Base-by-base conservation (phyloP, 2,888 invertebrate genomes). In the Salticus scenicus region DNA sequence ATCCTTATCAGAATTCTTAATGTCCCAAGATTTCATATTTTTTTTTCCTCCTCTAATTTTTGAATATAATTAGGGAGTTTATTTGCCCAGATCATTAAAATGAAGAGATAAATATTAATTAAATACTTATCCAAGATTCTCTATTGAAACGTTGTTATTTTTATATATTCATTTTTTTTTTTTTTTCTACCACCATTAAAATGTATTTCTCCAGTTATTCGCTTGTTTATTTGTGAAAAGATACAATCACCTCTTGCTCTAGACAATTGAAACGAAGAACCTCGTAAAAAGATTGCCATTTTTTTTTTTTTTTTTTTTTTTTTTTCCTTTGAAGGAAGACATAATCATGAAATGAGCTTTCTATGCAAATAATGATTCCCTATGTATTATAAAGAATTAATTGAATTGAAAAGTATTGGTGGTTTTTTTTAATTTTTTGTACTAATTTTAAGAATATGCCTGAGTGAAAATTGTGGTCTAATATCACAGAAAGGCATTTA, bases 401-500 rank as follows among this genome's bases (percentile, higher is more conserved):
- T 70, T 70, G 81, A 75, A 72, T 27, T 64, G 78, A 47, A 79
- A 66, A 24, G 63, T 30, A 24, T 79, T 42, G 63, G 64, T 78
- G 57, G 17, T 47, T 33, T 37, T 63, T 30, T 41, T 71, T 63
- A 63, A 14, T 47, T 33, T 37, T 63, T 30, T 41, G 63, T 63
- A 63, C 28, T 41, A 57, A 71, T 67, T 66, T 28, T 33, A n/a
- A 37, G 24, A 47, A 31, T 66, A 24, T 76, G 63, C 64, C 24
- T 37, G 76, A 57, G 76, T 57, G 76, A 51, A 27, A 66, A 31
- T 83, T 83, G 82, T 41, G 82, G 82, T 83, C 75, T 83, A 76
- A 75, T 83, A 83, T 83, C 82, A 83, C 82, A 71, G 82, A 76
- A 83, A 83, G 69, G 71, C 82, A 83, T 71, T 83, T 83, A 83